These are phyloP conservation scores for Andrena praecox DNA, from an alignment of 2,888 invertebrate genomes.

Conservation along the genomic window DNA sequence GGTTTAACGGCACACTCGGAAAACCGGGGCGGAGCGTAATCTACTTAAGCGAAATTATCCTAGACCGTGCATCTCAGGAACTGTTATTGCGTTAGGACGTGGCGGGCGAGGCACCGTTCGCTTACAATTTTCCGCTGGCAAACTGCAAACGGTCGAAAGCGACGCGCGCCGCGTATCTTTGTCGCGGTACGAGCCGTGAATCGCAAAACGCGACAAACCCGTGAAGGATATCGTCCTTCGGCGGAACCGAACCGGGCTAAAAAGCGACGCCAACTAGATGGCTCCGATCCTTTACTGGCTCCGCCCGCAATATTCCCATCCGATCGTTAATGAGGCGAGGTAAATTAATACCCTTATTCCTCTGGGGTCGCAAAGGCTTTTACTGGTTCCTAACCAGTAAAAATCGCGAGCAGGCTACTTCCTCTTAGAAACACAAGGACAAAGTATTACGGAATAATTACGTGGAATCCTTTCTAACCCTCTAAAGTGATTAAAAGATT, in stretches of 20 bases:
- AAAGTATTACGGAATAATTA: not conserved
- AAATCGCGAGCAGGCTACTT: too few species aligned
- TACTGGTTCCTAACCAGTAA: not conserved
- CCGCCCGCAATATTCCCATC: constrained; percentile 14
- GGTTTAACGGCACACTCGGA: constrained; percentile 36
- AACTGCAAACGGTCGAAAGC: constrained; percentile 4
- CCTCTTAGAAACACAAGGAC: not conserved
- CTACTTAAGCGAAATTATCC: constrained; percentile 53
- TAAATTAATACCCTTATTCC: constrained; percentile 54
- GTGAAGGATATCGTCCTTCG: not conserved
- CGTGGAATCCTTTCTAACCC: not conserved
- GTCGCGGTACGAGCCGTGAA: not conserved
- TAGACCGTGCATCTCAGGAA: constrained; percentile 18
- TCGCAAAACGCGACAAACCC: not conserved
- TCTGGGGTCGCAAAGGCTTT: constrained; percentile 26
- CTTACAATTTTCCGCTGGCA: constrained; percentile 17
- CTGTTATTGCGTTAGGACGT: constrained; percentile 37
- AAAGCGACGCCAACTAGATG: not conserved
- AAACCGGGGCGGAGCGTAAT: constrained; percentile 48
- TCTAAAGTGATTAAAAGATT: not conserved
- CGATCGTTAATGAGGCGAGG: constrained; percentile 38
- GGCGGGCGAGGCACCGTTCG: not conserved
- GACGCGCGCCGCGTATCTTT: not conserved
- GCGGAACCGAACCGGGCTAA: not conserved
- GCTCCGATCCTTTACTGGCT: not conserved